A percentile compares a stretch with the other conserved stretches of the same genome.
phyloP scores from a whole-genome alignment of 2,113 vertebrate genomes.

The Otis tarda region DNA sequence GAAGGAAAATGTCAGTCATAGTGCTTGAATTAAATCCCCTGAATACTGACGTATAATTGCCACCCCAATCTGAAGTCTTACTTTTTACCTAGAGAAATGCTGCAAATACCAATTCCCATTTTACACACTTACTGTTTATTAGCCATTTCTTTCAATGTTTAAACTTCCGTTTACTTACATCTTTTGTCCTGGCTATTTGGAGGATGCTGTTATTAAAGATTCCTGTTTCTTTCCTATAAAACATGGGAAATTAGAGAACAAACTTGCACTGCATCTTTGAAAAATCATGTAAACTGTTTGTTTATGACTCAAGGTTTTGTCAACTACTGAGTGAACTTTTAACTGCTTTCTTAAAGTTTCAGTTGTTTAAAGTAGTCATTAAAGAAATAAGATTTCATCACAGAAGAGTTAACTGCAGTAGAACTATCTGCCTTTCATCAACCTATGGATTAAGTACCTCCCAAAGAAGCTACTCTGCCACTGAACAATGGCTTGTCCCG shows the following conservation, averaged over 20 bases:
- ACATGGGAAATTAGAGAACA: neutral
- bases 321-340: neutral
- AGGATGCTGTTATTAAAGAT: neutral
- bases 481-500: neutral
- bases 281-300: neutral
- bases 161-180: neutral
- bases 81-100: neutral
- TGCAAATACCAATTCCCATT: neutral
- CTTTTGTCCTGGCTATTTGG: neutral
- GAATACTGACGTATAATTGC: neutral
- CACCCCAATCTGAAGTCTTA: neutral
- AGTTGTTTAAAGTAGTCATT: neutral
- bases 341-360: neutral
- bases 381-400: neutral
- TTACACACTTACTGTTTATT: neutral
- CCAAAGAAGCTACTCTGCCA: neutral
- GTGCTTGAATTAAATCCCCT: neutral
- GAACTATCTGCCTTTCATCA: neutral
- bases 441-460: neutral
- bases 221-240: neutral
- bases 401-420: neutral
- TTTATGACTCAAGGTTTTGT: neutral
- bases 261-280: neutral
- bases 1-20: neutral
- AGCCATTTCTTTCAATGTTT: neutral